Base-by-base conservation (phyloP, 1,140 invertebrate species). In the Amphibalanus amphitrite region DNA sequence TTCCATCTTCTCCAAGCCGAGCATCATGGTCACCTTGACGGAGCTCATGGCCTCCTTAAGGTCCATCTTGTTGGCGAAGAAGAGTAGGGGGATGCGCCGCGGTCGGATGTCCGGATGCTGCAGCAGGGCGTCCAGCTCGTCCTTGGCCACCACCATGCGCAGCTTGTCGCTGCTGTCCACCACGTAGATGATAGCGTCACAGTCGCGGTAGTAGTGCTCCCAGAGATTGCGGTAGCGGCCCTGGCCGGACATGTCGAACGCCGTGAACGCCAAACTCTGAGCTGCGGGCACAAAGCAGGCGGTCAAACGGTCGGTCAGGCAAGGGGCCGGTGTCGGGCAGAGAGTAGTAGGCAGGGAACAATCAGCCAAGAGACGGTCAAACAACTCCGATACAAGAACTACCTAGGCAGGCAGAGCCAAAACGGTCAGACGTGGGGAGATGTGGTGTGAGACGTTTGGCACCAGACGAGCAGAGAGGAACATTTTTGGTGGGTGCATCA, bases 21-120 rank as follows among this genome's bases (percentile, higher is more conserved):
- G 79, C 65, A 28, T 28, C 65, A 67, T 26, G 26, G 65, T 28
- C 23, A 97, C 89, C 82, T 97, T 95, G 0, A 93, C 88, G 71
- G 90, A 90, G 26, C 92, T 90, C 29, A 97, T 81, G 0, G 95
- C 88, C 77, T 94, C 93, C 69, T 89, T 86, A 69, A 90, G 82
- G 81, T 99, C 96, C 84, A 92, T 92, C 84, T 99, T 99, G 81
- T 99, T 99, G 25, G 95, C 95, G 80, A 95, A 89, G 79, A 99
- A 94, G 10, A 99, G 82, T 72, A 99, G 88, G 0, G 97, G 97
- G 72, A 97, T 82, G 73, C 87, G 85, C 67, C 82, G 82, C 76
- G 83, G 80, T 72, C 83, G 84, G 72, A 98, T 85, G 76, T 97
- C 92, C 0, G 91, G 90, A 85, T 98, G 93, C 75, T 94, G 87